A percentile compares a stretch with the other conserved stretches of the same genome.
phyloP scores from a whole-genome alignment of 2,797 vertebrate species.

The Sparus aurata region DNA sequence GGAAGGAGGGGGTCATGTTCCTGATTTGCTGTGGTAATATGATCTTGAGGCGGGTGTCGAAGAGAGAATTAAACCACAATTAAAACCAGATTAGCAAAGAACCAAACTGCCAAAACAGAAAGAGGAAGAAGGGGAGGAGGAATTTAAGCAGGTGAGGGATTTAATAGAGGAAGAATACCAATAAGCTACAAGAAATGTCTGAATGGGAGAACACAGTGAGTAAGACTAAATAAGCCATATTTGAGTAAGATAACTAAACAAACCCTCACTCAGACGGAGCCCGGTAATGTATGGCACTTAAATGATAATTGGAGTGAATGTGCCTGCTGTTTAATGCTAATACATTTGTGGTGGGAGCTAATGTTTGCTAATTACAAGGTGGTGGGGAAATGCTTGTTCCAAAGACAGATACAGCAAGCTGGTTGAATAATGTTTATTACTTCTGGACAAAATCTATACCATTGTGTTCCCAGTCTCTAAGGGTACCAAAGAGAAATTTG shows the following conservation, averaged over 20 bases:
- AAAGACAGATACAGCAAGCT: slow-evolving; percentile 31
- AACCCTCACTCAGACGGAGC: slow-evolving; percentile 16
- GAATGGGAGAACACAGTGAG: background rate
- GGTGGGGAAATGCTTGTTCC: slow-evolving; percentile 32
- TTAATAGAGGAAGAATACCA: slow-evolving; percentile 12
- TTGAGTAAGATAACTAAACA: slow-evolving; percentile 15
- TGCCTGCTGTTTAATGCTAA: slow-evolving; percentile 68
- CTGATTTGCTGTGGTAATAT: slow-evolving; percentile 39
- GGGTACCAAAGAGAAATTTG: background rate
- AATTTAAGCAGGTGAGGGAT: slow-evolving; percentile 11
- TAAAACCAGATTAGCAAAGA: slow-evolving; percentile 65
- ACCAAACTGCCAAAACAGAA: slow-evolving; percentile 24
- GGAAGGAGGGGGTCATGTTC: slow-evolving; percentile 14
- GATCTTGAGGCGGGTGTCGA: slow-evolving; percentile 10
- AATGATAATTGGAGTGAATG: slow-evolving; percentile 56
- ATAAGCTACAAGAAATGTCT: slow-evolving; percentile 4
- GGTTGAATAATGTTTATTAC: slow-evolving; percentile 41
- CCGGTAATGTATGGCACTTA: slow-evolving; percentile 42
- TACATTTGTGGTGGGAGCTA: slow-evolving; percentile 47
- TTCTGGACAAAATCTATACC: slow-evolving; percentile 31
- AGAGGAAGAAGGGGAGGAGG: background rate
- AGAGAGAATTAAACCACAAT: slow-evolving; percentile 59
- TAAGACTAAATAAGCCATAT: slow-evolving; percentile 7
- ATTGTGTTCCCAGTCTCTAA: background rate
- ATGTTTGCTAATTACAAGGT: slow-evolving; percentile 63